Conservation (phyloP, 2,888 invertebrate species). For the Pyrocoelia pectoralis region DNA sequence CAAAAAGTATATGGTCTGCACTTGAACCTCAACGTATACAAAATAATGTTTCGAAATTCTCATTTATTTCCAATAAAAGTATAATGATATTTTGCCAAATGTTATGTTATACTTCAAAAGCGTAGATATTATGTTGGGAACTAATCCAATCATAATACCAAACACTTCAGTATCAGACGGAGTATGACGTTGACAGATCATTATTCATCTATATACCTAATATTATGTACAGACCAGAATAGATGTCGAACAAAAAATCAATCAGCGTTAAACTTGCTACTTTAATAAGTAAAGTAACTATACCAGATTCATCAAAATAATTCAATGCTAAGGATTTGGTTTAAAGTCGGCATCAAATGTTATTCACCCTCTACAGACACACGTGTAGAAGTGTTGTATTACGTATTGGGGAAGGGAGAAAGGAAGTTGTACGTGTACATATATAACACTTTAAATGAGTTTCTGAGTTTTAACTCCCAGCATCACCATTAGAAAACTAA, state of each 20-base stretch:
- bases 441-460: background rate
- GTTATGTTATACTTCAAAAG: background rate
- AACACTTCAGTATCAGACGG: background rate
- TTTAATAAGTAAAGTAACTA: background rate
- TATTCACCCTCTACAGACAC: background rate
- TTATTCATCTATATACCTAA: conserved; percentile 1
- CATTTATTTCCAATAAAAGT: too few species aligned
- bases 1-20: too few species aligned
- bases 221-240: background rate
- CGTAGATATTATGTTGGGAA: background rate
- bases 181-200: background rate
- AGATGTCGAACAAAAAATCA: background rate
- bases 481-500: background rate
- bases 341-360: background rate
- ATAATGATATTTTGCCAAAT: too few species aligned
- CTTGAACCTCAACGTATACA: too few species aligned
- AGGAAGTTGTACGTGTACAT: background rate
- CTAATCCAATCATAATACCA: background rate
- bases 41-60: too few species aligned
- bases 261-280: background rate
- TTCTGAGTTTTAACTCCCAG: background rate
- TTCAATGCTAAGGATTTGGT: background rate
- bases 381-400: background rate
- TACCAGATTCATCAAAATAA: background rate
- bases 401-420: background rate